These are phyloP conservation scores for Brachyptera putata DNA, from an alignment of 2,888 invertebrate genomes.

Conservation along the genomic window DNA sequence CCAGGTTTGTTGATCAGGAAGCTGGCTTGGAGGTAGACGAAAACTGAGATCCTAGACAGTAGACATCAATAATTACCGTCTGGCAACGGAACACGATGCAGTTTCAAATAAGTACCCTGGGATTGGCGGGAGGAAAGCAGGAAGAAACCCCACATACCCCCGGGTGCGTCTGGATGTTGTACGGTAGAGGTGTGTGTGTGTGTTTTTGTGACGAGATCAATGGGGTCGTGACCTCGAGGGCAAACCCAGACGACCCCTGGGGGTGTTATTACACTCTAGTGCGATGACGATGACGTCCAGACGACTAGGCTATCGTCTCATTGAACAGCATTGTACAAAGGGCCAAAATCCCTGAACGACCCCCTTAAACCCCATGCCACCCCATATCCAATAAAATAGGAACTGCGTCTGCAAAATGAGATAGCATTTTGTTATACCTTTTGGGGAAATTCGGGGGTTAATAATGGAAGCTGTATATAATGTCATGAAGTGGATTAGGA, in stretches of 20 bases:
- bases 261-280: constrained; percentile 9
- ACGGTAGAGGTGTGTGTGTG: neutral
- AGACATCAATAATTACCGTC: constrained; percentile 30
- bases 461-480: too few relatives aligned
- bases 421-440: neutral
- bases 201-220: constrained; percentile 14
- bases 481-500: too few relatives aligned
- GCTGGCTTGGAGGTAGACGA: constrained; percentile 18
- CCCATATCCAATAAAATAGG: too few relatives aligned
- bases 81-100: constrained; percentile 20
- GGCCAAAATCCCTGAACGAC: neutral
- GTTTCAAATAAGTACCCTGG: too few relatives aligned
- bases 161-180: constrained; percentile 12
- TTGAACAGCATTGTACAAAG: constrained; percentile 2
- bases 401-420: neutral
- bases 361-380: too few relatives aligned
- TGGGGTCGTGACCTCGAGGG: constrained; percentile 24
- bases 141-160: neutral
- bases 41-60: neutral
- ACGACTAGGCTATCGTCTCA: neutral
- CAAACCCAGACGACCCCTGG: constrained; percentile 22
- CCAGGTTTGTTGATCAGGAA: constrained; percentile 7
- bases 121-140: constrained; percentile 4
- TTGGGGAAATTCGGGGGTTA: too few relatives aligned
- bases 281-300: constrained; percentile 14